Base-by-base conservation (phyloP, 2,113 vertebrate species). In the Pteronura brasiliensis region DNA sequence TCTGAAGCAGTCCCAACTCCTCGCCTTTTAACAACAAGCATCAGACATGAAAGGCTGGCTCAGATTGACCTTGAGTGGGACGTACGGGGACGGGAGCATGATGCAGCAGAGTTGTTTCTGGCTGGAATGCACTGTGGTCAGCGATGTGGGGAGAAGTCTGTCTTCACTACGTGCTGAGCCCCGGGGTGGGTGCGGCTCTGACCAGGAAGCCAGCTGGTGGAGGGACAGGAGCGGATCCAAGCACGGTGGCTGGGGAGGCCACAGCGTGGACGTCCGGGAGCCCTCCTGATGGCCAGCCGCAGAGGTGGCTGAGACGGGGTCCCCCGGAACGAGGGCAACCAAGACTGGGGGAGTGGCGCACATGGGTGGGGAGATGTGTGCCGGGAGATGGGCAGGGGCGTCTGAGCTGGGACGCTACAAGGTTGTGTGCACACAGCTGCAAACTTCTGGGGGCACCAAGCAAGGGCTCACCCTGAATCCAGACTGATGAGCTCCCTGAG, bases 341-440 rank as follows among this genome's bases (percentile, higher is more conserved):
- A 0, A 2, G 6, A 21, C 25, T 31, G 42, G 80, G 18, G 8
- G 49, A 52, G 9, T 29, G 4, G 84, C 27, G 7, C 39, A 14
- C 0, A 31, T 1, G 0, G 1, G 1, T 1, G 6, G 10, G 9
- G 0, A 8, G 67, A 9, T 3, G 34, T 3, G 0, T 11, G 20
- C 1, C 6, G 6, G 15, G 15, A 36, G 10, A n/a, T 25, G 4
- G 71, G 44, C 13, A 8, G 59, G n/a, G 9, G 69, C 4, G 13
- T 29, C 39, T 14, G 55, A 83, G 74, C 17, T 36, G 55, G n/a
- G 74, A 61, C 13, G 17, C 25, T 18, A 21, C 12, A 7, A 3
- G 14, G 1, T 29, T 17, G 9, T 27, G 31, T 1, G 49, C 88
- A 74, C 0, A 0, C 6, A 6, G 25, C 29, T 72, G 17, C 7